Percentiles rank a stretch among this genome's conserved stretches.
phyloP scores from a whole-genome alignment of 2,797 vertebrate genomes.

The Gobio occitaniae region DNA sequence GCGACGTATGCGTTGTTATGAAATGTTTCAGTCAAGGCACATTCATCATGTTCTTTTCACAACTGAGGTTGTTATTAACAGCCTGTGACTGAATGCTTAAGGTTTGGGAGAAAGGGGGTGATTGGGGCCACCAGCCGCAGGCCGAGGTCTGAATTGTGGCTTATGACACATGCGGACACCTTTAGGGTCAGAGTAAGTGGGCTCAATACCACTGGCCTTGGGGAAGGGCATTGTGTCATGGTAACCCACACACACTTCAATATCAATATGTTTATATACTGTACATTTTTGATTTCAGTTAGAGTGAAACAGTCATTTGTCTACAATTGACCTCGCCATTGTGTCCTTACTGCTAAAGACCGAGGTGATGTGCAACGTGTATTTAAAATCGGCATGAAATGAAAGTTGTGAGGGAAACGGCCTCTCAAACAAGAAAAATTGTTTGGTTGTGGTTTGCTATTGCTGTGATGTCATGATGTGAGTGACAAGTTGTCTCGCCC shows the following conservation, averaged over 20 bases:
- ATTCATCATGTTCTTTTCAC: conserved; percentile 73
- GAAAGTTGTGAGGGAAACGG: background rate
- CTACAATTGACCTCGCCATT: background rate
- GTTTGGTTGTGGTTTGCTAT: background rate
- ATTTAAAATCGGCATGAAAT: background rate
- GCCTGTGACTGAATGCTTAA: conserved; percentile 59
- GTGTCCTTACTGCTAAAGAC: background rate
- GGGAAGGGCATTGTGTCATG: conserved; percentile 69
- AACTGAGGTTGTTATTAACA: conserved; percentile 70
- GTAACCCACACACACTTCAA: conserved; percentile 59
- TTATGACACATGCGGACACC: conserved; percentile 52
- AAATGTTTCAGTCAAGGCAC: conserved; percentile 45
- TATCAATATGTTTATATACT: background rate
- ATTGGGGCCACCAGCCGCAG: conserved; percentile 53
- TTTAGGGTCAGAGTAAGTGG: conserved; percentile 50
- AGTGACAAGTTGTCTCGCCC: background rate
- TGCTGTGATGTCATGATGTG: background rate
- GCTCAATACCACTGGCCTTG: conserved; percentile 61
- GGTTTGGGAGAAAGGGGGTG: conserved; percentile 54
- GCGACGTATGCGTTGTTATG: conserved; percentile 4
- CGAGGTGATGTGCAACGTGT: background rate
- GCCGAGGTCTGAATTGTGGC: conserved; percentile 56
- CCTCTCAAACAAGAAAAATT: background rate
- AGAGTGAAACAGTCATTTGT: background rate
- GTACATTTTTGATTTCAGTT: conserved; percentile 5